Conservation (phyloP, 2,113 vertebrate species). For the Lagopus muta region DNA sequence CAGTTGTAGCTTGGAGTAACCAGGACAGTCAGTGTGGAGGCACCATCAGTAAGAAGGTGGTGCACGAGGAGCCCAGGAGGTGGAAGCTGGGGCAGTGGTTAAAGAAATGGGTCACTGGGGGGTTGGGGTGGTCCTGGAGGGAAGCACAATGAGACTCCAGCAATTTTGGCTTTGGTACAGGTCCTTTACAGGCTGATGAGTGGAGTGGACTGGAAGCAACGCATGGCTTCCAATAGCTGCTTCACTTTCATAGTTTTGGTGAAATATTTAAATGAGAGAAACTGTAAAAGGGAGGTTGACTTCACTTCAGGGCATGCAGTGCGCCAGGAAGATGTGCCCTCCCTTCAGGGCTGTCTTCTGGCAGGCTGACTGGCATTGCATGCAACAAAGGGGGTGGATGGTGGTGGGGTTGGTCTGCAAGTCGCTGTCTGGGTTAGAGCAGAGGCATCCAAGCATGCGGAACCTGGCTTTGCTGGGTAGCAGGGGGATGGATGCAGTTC, state of each 20-base stretch:
- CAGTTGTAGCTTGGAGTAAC: neutral
- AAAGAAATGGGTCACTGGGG: accelerated
- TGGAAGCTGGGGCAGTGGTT: neutral
- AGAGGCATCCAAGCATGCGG: no score
- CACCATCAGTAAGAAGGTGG: neutral
- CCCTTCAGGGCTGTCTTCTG: no score
- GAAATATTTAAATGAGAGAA: neutral
- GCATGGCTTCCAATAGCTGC: neutral
- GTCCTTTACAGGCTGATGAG: neutral
- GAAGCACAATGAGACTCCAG: neutral
- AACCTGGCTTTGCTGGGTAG: neutral
- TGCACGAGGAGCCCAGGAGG: neutral
- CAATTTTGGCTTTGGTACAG: neutral
- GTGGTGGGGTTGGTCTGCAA: neutral
- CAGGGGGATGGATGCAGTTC: accelerated
- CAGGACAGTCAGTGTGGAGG: neutral
- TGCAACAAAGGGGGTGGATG: neutral
- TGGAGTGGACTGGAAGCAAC: neutral
- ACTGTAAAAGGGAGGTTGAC: neutral
- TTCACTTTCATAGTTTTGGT: neutral
- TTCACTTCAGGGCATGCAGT: neutral
- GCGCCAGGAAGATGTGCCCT: neutral
- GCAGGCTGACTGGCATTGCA: no score
- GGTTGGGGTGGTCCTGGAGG: neutral
- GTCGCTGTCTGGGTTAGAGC: neutral